These are phyloP conservation scores for Sicus ferrugineus DNA, from an alignment of 2,888 invertebrate species.

Conservation along the genomic window DNA sequence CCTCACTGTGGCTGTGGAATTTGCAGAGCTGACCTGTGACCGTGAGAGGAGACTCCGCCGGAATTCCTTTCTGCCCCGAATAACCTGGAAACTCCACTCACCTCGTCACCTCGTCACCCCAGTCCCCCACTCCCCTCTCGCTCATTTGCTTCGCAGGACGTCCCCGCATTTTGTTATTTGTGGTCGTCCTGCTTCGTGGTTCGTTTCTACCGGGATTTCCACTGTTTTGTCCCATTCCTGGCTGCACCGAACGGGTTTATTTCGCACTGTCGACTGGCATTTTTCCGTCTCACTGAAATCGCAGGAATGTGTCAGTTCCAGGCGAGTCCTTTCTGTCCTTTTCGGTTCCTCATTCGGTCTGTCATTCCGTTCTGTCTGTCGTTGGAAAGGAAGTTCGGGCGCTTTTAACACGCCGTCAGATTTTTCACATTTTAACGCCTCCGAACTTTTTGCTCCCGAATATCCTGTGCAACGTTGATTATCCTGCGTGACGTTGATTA, in stretches of 20 bases:
- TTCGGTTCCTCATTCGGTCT: not conserved
- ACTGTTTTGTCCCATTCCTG: no score
- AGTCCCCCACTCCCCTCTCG: not conserved
- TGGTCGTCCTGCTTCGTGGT: not conserved
- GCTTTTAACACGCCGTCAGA: not conserved
- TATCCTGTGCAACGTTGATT: no score
- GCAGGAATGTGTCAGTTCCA: not conserved
- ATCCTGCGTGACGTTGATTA: no score
- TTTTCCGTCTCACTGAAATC: not conserved
- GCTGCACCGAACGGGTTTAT: no score
- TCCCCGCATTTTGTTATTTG: no score
- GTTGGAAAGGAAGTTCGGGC: not conserved
- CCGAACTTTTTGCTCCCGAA: not conserved
- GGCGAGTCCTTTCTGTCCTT: not conserved
- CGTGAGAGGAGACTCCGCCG: no score
- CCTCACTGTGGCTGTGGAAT: not conserved
- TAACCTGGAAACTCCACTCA: no score
- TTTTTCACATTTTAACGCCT: not conserved
- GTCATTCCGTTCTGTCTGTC: not conserved
- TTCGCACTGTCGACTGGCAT: no score
- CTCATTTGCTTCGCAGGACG: not conserved
- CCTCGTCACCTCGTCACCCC: not conserved
- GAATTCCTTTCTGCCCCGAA: no score
- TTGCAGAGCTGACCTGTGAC: no score
- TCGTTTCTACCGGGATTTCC: not conserved